Conservation (phyloP, 2,113 vertebrate genomes). For the Rhabdornis inornatus region DNA sequence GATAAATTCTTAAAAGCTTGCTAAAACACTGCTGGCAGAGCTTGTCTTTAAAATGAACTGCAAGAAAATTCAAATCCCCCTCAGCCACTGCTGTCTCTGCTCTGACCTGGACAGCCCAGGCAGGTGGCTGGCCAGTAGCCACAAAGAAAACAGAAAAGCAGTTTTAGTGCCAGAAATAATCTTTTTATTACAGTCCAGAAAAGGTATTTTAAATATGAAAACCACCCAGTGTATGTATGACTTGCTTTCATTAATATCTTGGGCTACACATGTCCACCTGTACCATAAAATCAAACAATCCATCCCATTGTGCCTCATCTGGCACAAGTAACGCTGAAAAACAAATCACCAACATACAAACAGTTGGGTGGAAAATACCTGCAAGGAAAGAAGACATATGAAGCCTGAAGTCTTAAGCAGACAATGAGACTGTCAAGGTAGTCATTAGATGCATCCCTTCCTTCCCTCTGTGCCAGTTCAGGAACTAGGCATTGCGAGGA, state of each 20-base stretch:
- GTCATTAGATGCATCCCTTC: neutral
- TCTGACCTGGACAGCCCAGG: neutral
- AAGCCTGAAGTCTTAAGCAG: neutral
- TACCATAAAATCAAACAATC: neutral
- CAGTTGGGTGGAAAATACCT: neutral
- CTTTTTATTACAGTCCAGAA: neutral
- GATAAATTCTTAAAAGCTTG: slow-evolving; percentile 35
- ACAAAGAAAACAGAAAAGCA: neutral
- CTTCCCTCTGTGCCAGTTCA: neutral
- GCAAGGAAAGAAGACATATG: neutral
- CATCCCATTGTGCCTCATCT: neutral
- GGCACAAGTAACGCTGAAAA: neutral
- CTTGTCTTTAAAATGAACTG: slow-evolving; percentile 23
- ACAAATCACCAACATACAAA: neutral
- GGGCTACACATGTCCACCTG: neutral
- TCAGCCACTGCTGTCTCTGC: neutral
- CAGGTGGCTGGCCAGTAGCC: neutral
- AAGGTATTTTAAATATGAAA: neutral
- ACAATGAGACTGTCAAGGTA: neutral
- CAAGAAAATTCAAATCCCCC: neutral
- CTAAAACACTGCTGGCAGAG: slow-evolving; percentile 42
- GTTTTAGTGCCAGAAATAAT: neutral
- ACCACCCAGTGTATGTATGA: neutral
- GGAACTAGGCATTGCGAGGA: neutral
- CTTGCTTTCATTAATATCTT: neutral